A percentile compares a stretch with the other conserved stretches of the same genome.
Conservation (phyloP, 2,113 vertebrate genomes). For the Hepsetus odoe region DNA sequence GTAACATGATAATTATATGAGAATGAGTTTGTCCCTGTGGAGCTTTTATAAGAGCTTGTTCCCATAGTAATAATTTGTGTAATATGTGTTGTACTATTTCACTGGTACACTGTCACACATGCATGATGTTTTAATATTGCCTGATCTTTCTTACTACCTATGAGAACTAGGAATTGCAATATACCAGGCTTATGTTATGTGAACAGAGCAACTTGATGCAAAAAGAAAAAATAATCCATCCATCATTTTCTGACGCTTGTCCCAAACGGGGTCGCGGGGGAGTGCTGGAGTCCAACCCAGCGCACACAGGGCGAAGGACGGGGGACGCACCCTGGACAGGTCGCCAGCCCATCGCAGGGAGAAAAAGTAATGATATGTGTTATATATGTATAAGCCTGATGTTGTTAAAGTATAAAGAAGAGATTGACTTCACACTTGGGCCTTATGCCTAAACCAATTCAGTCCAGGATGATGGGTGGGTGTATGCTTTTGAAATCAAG, state of each 20-base stretch:
- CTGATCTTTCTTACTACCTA: background rate
- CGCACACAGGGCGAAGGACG: too few species aligned
- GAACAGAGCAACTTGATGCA: background rate
- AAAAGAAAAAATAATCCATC: too few species aligned
- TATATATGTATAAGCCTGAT: background rate
- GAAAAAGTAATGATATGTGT: background rate
- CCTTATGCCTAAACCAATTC: background rate
- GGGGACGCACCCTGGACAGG: too few species aligned
- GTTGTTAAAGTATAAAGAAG: background rate
- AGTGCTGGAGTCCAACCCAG: too few species aligned
- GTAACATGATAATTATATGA: background rate
- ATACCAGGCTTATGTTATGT: background rate
- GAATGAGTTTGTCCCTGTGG: background rate
- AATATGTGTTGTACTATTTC: conserved; percentile 1
- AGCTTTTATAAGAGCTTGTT: background rate
- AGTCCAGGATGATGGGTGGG: background rate
- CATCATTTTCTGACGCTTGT: too few species aligned
- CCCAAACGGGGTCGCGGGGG: too few species aligned
- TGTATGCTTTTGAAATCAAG: background rate
- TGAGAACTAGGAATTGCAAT: too few species aligned
- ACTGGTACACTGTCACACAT: conserved; percentile 1
- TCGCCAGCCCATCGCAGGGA: too few species aligned
- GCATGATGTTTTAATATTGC: background rate
- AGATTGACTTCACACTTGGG: background rate
- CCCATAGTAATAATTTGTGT: background rate